Evolutionary conservation across 1,140 invertebrate genomes (phyloP).

Genomic region (Phthorimaea operculella): DNA sequence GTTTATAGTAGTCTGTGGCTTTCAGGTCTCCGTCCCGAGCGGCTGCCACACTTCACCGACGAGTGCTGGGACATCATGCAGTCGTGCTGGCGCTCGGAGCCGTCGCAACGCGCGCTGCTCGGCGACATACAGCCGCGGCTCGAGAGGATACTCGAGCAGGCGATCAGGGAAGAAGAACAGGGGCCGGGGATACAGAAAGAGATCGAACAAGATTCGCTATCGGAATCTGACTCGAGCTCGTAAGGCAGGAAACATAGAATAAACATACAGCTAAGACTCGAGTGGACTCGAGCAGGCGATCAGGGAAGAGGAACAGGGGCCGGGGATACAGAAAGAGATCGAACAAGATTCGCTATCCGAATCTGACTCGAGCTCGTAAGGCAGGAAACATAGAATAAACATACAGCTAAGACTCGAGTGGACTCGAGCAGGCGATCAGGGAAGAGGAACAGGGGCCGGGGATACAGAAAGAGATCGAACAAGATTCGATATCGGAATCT

Average conservation of each 20-base stretch:
- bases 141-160: conserved; percentile 42
- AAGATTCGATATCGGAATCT: too few species aligned
- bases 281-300: conserved; percentile 34
- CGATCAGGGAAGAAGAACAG: conserved; percentile 1
- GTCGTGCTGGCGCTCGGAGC: conserved; percentile 85
- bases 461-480: too few species aligned
- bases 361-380: too few species aligned
- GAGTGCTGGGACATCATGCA: conserved; percentile 89
- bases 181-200: background rate
- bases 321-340: background rate
- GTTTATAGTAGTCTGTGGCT: too few species aligned
- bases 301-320: background rate
- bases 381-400: too few species aligned
- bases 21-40: conserved; percentile 79
- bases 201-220: too few species aligned
- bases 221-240: too few species aligned
- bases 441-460: background rate
- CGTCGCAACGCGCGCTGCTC: conserved; percentile 78
- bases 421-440: conserved; percentile 19
- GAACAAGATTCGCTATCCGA: too few species aligned
- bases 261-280: conserved; percentile 78
- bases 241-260: too few species aligned
- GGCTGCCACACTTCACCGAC: conserved; percentile 78
- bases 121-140: conserved; percentile 81
- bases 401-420: conserved; percentile 75